Conservation (phyloP, 2,113 vertebrate species). For the Chionis minor region DNA sequence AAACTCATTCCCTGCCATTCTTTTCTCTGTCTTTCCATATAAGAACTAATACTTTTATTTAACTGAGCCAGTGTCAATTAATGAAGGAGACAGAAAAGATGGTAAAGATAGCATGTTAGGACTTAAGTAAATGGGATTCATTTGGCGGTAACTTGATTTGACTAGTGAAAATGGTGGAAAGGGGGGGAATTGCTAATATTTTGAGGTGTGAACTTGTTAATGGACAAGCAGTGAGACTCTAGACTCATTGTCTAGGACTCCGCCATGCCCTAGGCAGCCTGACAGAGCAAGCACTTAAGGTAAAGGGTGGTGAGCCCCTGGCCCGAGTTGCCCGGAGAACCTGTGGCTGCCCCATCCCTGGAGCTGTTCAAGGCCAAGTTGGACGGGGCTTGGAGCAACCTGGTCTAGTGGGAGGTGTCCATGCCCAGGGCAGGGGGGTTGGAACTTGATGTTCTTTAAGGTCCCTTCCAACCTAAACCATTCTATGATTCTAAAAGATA, state of each 20-base stretch:
- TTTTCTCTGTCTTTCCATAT: background rate
- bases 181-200: background rate
- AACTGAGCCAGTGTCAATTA: background rate
- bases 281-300: background rate
- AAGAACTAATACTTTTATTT: background rate
- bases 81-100: background rate
- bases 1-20: background rate
- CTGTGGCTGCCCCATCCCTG: background rate
- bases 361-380: background rate
- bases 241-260: background rate
- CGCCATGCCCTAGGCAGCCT: background rate
- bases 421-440: background rate
- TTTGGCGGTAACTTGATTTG: background rate
- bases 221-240: background rate
- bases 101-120: background rate
- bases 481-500: background rate
- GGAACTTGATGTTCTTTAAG: background rate
- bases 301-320: background rate
- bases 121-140: background rate
- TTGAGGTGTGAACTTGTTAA: background rate
- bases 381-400: background rate
- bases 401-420: background rate
- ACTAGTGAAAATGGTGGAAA: background rate
- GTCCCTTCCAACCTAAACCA: background rate
- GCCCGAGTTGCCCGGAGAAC: background rate